Evolutionary conservation across 2,888 invertebrate species (phyloP).

Genomic region (Andrena haemorrhoa): DNA sequence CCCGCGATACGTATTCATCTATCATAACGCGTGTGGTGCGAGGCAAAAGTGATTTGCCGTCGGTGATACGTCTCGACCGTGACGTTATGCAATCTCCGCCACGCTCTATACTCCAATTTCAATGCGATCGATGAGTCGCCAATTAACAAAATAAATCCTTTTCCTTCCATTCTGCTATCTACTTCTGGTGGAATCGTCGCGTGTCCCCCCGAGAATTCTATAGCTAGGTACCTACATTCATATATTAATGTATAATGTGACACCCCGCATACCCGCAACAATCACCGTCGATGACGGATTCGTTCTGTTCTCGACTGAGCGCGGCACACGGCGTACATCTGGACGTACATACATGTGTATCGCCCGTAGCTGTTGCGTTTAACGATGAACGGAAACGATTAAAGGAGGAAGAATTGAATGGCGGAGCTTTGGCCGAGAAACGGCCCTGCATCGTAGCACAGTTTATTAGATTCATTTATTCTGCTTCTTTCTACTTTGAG

Average conservation of each 20-base stretch:
- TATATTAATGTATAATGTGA: too few relatives aligned
- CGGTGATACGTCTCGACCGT: slow-evolving; percentile 29
- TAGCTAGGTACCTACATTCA: background rate
- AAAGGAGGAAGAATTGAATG: background rate
- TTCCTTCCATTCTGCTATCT: background rate
- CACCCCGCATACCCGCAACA: background rate
- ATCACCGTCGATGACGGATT: background rate
- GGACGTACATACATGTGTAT: background rate
- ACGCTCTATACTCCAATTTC: background rate
- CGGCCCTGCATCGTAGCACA: slow-evolving; percentile 15
- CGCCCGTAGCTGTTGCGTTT: background rate
- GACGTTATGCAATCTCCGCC: background rate
- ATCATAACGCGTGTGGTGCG: slow-evolving; percentile 50
- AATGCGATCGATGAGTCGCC: slow-evolving; percentile 17
- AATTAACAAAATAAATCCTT: slow-evolving; percentile 26
- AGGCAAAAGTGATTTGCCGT: slow-evolving; percentile 54
- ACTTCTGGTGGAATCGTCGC: background rate
- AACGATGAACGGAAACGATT: background rate
- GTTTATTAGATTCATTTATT: slow-evolving; percentile 65
- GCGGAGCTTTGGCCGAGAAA: background rate
- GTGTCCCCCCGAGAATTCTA: background rate
- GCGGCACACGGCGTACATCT: too few relatives aligned
- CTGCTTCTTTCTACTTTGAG: slow-evolving; percentile 7
- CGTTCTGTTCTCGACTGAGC: background rate
- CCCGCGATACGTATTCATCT: slow-evolving; percentile 72